Evolutionary conservation across 2,113 vertebrate genomes (phyloP).

Genomic region (Centropus unirufus): DNA sequence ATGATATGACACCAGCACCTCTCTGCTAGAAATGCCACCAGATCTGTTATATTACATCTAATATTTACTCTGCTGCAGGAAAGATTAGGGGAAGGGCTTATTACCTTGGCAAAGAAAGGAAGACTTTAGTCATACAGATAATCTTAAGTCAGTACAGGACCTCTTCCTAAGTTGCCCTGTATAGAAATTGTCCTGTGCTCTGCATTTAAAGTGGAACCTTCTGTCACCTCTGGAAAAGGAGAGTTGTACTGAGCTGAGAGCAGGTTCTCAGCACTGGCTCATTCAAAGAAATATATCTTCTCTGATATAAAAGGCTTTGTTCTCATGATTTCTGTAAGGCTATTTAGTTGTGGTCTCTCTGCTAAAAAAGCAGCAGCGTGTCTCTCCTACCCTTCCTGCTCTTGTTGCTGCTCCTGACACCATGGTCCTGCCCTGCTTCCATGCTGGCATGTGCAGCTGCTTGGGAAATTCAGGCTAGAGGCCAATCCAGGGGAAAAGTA

Average conservation of each 20-base stretch:
- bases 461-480: neutral
- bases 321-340: neutral
- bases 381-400: neutral
- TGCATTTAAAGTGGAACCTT: neutral
- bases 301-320: neutral
- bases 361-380: neutral
- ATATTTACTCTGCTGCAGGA: conserved; percentile 25
- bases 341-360: neutral
- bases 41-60: conserved; percentile 1
- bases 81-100: conserved; percentile 10
- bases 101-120: neutral
- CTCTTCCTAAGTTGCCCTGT: neutral
- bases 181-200: neutral
- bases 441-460: neutral
- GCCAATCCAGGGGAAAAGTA: neutral
- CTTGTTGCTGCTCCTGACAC: neutral
- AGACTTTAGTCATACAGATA: neutral
- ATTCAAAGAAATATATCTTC: neutral
- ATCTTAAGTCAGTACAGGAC: neutral
- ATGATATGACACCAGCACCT: neutral
- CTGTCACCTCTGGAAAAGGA: neutral
- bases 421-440: neutral
- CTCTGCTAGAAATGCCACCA: neutral
- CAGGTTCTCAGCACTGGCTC: neutral
- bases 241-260: neutral